Conservation (phyloP, 2,113 vertebrate genomes). For the Vidua chalybeata region DNA sequence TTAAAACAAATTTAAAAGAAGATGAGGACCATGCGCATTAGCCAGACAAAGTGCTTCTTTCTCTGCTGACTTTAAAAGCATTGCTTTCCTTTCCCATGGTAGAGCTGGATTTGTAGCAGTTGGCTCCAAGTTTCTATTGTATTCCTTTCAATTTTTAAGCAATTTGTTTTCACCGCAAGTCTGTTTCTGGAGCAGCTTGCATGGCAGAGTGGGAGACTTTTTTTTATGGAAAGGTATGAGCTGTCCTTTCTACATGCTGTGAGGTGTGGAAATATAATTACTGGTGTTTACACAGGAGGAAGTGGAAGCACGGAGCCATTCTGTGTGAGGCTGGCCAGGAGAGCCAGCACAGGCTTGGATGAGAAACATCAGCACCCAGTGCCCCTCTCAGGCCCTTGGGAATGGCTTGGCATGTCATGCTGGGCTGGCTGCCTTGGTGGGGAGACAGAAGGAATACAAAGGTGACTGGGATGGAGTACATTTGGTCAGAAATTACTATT, state of each 20-base stretch:
- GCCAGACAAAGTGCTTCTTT: neutral
- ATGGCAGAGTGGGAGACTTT: neutral
- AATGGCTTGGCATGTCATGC: fast-evolving
- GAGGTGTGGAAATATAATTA: constrained; percentile 58
- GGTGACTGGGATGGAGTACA: neutral
- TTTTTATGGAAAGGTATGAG: constrained; percentile 8
- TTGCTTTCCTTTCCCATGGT: neutral
- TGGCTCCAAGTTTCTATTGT: constrained; percentile 26
- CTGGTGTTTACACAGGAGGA: constrained; percentile 41
- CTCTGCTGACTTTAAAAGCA: neutral
- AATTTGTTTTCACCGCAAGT: constrained; percentile 25
- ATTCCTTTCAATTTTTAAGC: constrained; percentile 18
- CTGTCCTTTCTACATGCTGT: constrained; percentile 6
- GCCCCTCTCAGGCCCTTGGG: neutral
- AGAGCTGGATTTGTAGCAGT: neutral
- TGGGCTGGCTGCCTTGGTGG: fast-evolving
- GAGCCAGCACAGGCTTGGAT: neutral
- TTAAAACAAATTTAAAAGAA: neutral
- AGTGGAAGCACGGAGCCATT: constrained; percentile 16
- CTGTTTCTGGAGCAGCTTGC: neutral
- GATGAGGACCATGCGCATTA: neutral
- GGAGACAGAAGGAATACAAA: fast-evolving
- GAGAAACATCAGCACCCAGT: neutral
- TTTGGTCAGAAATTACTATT: neutral
- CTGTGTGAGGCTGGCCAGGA: neutral